Evolutionary conservation across 2,797 vertebrate species (phyloP).

Genomic region (Acipenser transmontanus): DNA sequence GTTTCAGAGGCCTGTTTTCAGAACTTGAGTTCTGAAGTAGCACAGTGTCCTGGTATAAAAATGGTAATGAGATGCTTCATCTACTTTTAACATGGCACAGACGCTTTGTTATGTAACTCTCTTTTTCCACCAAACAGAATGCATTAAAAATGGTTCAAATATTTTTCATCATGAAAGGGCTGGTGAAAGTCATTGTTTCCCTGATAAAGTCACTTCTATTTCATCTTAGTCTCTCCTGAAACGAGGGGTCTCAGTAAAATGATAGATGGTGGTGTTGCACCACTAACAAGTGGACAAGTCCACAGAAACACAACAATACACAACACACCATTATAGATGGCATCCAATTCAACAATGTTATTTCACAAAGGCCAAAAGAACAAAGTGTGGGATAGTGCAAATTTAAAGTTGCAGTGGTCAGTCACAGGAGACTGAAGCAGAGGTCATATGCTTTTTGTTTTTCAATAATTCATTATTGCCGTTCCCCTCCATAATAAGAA

Average conservation of each 20-base stretch:
- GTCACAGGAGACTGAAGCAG: neutral
- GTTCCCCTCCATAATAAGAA: no score
- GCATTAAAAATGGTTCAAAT: neutral
- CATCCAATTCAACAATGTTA: neutral
- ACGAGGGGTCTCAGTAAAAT: no score
- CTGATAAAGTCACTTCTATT: neutral
- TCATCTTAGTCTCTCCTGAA: neutral
- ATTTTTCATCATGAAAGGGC: neutral
- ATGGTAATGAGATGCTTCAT: slow-evolving; percentile 14
- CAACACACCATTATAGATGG: neutral
- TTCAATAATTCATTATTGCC: no score
- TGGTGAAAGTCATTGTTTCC: neutral
- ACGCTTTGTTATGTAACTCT: slow-evolving; percentile 16
- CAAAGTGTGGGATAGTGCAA: neutral
- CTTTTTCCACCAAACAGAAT: slow-evolving; percentile 9
- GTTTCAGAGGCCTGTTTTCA: slow-evolving; percentile 21
- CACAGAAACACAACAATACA: no score
- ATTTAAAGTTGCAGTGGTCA: neutral
- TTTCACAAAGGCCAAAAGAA: neutral
- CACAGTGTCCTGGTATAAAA: slow-evolving; percentile 20
- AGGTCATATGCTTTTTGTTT: neutral
- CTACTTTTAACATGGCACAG: slow-evolving; percentile 14
- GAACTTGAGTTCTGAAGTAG: slow-evolving; percentile 16
- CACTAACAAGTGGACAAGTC: no score
- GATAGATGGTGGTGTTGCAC: no score